These are phyloP conservation scores for Cottus gobio DNA, from an alignment of 2,113 vertebrate genomes.

Conservation along the genomic window DNA sequence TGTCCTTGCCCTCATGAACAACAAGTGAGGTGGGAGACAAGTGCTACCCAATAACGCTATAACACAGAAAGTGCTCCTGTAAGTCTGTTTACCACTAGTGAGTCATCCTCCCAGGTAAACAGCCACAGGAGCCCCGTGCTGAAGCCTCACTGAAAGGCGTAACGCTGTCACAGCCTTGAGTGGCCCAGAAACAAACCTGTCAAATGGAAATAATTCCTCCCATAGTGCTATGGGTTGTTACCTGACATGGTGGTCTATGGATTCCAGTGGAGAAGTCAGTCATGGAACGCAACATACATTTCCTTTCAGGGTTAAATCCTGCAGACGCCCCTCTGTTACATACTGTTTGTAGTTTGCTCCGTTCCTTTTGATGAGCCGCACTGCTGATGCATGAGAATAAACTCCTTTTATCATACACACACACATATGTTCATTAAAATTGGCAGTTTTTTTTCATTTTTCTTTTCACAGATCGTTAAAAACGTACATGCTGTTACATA, in stretches of 20 bases:
- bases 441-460: background rate
- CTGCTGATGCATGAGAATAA: constrained; percentile 37
- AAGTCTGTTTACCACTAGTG: too few species aligned
- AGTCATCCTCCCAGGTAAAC: background rate
- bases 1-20: background rate
- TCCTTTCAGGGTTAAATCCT: constrained; percentile 28
- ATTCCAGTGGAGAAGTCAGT: constrained; percentile 28
- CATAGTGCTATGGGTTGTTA: background rate
- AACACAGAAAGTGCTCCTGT: background rate
- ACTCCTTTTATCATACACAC: background rate
- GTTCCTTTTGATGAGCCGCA: constrained; percentile 28
- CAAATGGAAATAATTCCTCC: constrained; percentile 46
- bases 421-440: background rate
- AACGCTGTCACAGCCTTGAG: constrained; percentile 7
- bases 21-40: background rate
- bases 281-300: background rate
- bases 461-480: background rate
- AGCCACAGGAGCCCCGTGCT: background rate
- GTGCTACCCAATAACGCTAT: background rate
- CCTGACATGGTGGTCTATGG: background rate
- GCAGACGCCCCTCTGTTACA: constrained; percentile 10
- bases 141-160: constrained; percentile 12
- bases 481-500: background rate
- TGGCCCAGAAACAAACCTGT: constrained; percentile 44
- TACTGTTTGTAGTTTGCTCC: background rate